phyloP scores from a whole-genome alignment of 2,797 vertebrate species.

The Pteronotus mesoamericanus region DNA sequence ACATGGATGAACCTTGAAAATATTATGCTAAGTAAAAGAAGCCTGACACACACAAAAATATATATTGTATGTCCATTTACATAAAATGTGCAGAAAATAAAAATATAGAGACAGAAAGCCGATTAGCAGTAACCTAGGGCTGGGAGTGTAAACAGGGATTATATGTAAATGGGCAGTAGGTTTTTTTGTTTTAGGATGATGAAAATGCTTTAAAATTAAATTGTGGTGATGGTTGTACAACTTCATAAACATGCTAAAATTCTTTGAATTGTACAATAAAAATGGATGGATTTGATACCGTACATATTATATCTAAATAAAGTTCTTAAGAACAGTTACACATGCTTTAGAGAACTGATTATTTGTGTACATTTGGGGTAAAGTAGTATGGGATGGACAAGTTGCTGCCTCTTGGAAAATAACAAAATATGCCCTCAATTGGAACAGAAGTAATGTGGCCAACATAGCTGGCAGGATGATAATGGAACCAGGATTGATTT shows the following conservation, averaged over 20 bases:
- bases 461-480: background rate
- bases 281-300: background rate
- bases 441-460: background rate
- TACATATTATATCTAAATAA: background rate
- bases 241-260: background rate
- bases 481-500: background rate
- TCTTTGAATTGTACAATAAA: background rate
- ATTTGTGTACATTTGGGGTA: background rate
- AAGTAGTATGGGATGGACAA: background rate
- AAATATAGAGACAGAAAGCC: background rate
- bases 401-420: background rate
- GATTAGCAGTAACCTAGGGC: background rate
- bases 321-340: background rate
- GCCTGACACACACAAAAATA: background rate
- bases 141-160: background rate
- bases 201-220: slow-evolving; percentile 17
- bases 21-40: background rate
- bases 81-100: background rate
- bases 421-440: background rate
- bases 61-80: background rate
- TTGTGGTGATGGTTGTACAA: background rate
- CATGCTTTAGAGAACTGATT: background rate
- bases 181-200: background rate
- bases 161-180: background rate
- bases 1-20: background rate